These are phyloP conservation scores for Fulmarus glacialis DNA, from an alignment of 2,113 vertebrate species.

Conservation along the genomic window DNA sequence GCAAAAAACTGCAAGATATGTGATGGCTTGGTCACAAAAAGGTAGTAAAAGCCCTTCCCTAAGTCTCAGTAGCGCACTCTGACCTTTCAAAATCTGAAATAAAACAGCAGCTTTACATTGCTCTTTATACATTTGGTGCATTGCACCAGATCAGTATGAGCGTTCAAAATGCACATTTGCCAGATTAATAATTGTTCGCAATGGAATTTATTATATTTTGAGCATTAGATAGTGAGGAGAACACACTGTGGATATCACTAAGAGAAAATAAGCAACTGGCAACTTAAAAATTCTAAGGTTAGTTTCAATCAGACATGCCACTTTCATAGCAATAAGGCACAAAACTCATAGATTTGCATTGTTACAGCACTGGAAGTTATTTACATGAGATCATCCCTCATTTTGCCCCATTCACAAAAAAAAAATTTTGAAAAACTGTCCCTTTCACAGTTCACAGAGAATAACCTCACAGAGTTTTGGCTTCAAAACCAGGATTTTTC, in stretches of 20 bases:
- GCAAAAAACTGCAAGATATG: background rate
- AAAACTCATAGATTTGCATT: background rate
- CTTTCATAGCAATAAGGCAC: background rate
- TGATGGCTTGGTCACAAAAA: background rate
- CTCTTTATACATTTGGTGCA: background rate
- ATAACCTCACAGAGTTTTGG: background rate
- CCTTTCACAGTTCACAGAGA: background rate
- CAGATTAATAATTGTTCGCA: background rate
- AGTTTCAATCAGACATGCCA: background rate
- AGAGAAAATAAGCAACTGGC: background rate
- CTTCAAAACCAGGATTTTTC: background rate
- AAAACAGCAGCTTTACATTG: background rate
- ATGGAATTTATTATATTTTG: background rate
- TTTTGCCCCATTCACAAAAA: background rate
- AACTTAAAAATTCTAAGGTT: background rate
- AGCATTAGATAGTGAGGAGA: background rate
- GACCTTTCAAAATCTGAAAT: background rate
- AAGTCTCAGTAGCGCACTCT: background rate
- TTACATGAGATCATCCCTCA: background rate
- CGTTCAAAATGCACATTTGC: rapidly evolving
- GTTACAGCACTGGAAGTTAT: background rate
- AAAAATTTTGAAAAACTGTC: background rate
- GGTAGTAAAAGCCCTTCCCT: background rate
- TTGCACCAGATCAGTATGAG: background rate
- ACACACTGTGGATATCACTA: background rate